Evolutionary conservation across 2,888 invertebrate genomes (phyloP).

Genomic region (Stenolophus ochropezus): DNA sequence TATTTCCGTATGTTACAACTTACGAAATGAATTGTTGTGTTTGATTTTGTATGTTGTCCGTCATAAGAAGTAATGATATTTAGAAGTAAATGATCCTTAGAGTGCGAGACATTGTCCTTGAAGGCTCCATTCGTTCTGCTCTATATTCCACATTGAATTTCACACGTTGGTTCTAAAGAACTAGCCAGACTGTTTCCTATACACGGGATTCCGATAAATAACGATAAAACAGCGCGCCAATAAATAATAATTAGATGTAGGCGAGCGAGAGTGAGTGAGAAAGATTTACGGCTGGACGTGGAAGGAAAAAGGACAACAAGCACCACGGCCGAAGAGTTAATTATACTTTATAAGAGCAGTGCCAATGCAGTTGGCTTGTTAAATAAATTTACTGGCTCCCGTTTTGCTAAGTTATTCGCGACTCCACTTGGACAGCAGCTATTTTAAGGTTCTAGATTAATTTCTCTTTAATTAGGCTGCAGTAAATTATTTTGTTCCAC

Average conservation of each 20-base stretch:
- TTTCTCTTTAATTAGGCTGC: slow-evolving; percentile 40
- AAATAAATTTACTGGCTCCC: slow-evolving; percentile 59
- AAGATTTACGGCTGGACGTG: slow-evolving; percentile 42
- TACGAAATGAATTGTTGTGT: no score
- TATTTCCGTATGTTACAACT: no score
- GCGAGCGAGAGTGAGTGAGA: slow-evolving; percentile 45
- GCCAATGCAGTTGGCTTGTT: slow-evolving; percentile 57
- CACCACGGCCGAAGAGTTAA: slow-evolving; percentile 53
- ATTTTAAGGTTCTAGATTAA: slow-evolving; percentile 43
- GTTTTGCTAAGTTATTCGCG: slow-evolving; percentile 52
- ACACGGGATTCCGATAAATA: slow-evolving; percentile 50
- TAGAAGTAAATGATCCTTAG: not conserved
- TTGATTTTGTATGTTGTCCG: no score
- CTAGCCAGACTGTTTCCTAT: slow-evolving; percentile 31
- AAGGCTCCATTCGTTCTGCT: slow-evolving; percentile 44
- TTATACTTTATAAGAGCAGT: slow-evolving; percentile 59
- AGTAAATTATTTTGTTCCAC: slow-evolving; percentile 21
- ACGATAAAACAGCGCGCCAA: slow-evolving; percentile 50
- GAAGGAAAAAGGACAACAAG: slow-evolving; percentile 36
- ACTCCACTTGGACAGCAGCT: slow-evolving; percentile 26
- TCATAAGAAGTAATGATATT: no score
- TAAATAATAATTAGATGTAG: slow-evolving; percentile 60
- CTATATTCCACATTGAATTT: slow-evolving; percentile 55
- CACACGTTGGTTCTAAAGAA: slow-evolving; percentile 41
- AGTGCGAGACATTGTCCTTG: slow-evolving; percentile 30